phyloP scores from a whole-genome alignment of 2,888 invertebrate genomes.

The Zelleria hepariella region DNA sequence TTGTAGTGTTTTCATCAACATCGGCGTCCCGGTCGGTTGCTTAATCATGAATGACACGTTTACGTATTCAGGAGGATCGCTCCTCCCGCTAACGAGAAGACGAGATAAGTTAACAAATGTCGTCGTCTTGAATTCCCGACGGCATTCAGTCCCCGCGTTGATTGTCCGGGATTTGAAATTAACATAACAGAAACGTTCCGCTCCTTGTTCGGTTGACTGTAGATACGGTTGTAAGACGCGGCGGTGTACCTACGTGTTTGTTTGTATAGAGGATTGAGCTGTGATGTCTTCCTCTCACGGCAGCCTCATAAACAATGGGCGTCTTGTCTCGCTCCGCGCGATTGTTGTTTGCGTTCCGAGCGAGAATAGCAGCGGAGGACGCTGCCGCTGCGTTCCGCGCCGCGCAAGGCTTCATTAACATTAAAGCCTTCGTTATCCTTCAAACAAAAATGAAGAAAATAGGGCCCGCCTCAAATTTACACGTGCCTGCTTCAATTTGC shows the following conservation, averaged over 20 bases:
- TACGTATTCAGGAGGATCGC: conserved; percentile 60
- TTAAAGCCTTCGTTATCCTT: neutral
- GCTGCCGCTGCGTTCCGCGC: neutral
- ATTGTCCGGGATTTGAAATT: conserved; percentile 63
- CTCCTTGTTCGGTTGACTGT: conserved; percentile 17
- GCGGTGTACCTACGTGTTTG: conserved; percentile 39
- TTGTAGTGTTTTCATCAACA: conserved; percentile 37
- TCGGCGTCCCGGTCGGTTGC: conserved; percentile 52
- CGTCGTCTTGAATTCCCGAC: conserved; percentile 59
- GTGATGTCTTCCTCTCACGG: conserved; percentile 33
- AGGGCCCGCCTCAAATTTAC: too few relatives aligned
- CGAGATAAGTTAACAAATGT: conserved; percentile 67
- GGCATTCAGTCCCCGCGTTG: conserved; percentile 51
- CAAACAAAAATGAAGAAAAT: neutral
- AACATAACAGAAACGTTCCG: conserved; percentile 52
- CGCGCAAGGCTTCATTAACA: neutral
- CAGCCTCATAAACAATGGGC: conserved; percentile 41
- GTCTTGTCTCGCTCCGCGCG: conserved; percentile 22
- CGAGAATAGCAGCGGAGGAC: neutral
- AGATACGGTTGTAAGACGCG: conserved; percentile 26
- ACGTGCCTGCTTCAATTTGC: too few relatives aligned
- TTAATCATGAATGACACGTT: conserved; percentile 65
- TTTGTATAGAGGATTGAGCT: conserved; percentile 50
- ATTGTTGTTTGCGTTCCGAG: conserved; percentile 19
- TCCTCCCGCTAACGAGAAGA: conserved; percentile 60